A percentile compares a stretch with the other conserved stretches of the same genome.
These are phyloP conservation scores for Drosophila ezoana DNA, from an alignment of 2,888 invertebrate species.

Conservation along the genomic window DNA sequence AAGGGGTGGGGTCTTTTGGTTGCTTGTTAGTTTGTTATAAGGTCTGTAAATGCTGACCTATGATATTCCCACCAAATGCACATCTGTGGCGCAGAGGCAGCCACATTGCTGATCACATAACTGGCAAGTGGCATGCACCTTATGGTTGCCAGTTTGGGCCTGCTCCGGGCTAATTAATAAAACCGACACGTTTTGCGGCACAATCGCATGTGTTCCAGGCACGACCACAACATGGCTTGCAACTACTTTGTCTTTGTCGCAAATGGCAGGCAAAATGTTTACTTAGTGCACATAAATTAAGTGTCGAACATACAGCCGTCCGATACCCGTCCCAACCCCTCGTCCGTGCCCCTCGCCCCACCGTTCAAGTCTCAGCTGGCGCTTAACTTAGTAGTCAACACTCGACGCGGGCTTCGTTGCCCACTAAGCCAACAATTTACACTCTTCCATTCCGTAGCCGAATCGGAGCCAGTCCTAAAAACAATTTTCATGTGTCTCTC, in stretches of 20 bases:
- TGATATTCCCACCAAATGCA: slow-evolving; percentile 20
- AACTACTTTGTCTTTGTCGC: slow-evolving; percentile 76
- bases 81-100: slow-evolving; percentile 25
- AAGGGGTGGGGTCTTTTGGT: background rate
- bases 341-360: background rate
- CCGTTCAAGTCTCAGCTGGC: slow-evolving; percentile 49
- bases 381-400: slow-evolving; percentile 56
- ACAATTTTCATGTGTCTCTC: slow-evolving; percentile 52
- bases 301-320: slow-evolving; percentile 33
- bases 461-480: slow-evolving; percentile 48
- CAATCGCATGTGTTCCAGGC: slow-evolving; percentile 41
- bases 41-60: slow-evolving; percentile 5
- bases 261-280: slow-evolving; percentile 78
- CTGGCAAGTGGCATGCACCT: slow-evolving; percentile 44
- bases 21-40: background rate
- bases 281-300: slow-evolving; percentile 74
- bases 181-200: slow-evolving; percentile 62
- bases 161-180: slow-evolving; percentile 66
- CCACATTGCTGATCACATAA: slow-evolving; percentile 44
- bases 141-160: slow-evolving; percentile 37
- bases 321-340: background rate
- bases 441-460: slow-evolving; percentile 54
- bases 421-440: slow-evolving; percentile 61
- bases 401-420: slow-evolving; percentile 14
- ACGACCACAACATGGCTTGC: slow-evolving; percentile 32